Evolutionary conservation across 1,140 invertebrate species (phyloP).

Genomic region (Calliopsis andreniformis): DNA sequence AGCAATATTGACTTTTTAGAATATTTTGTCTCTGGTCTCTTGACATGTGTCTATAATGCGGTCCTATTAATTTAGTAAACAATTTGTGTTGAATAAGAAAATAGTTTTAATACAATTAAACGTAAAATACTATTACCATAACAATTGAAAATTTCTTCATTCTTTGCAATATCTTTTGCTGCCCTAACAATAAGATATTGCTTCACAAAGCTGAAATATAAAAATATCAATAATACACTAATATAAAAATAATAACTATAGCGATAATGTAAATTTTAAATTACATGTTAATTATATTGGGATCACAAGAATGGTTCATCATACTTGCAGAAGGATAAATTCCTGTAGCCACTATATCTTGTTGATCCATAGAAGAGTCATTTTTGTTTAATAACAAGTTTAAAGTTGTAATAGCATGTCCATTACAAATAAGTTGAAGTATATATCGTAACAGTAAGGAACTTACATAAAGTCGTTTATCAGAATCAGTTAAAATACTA

Average conservation of each 20-base stretch:
- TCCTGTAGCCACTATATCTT: constrained; percentile 89
- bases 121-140: constrained; percentile 82
- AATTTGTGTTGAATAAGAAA: neutral
- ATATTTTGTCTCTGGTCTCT: constrained; percentile 82
- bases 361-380: constrained; percentile 71
- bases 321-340: constrained; percentile 94
- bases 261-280: constrained; percentile 26
- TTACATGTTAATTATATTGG: constrained; percentile 90
- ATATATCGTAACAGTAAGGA: constrained; percentile 86
- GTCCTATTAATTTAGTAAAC: constrained; percentile 80
- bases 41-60: constrained; percentile 84
- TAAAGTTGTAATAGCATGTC: constrained; percentile 86
- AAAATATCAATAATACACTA: constrained; percentile 43
- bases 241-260: constrained; percentile 8
- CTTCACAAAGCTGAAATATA: constrained; percentile 78
- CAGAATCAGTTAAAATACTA: constrained; percentile 70
- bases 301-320: constrained; percentile 95
- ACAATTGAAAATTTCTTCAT: constrained; percentile 87
- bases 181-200: constrained; percentile 83
- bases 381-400: constrained; percentile 57
- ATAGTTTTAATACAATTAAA: neutral
- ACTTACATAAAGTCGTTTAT: constrained; percentile 82
- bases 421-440: constrained; percentile 90
- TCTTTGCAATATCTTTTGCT: constrained; percentile 80
- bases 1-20: constrained; percentile 87